Evolutionary conservation across 2,797 vertebrate genomes (phyloP), one percentile per base, ranked within the genome.

Genomic region (Centroberyx gerrardi): DNA sequence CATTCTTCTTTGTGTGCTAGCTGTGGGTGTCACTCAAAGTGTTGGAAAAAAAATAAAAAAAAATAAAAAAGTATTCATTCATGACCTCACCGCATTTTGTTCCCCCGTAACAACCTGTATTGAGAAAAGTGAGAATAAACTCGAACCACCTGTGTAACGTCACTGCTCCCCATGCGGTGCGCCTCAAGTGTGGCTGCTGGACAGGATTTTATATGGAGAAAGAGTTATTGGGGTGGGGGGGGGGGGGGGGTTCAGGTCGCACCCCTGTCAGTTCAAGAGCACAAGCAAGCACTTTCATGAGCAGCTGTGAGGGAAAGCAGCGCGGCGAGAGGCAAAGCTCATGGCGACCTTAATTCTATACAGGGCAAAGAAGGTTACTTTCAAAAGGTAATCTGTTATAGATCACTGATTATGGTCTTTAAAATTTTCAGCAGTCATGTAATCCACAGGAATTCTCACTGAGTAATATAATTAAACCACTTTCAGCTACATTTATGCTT

Each of bases 231-330:
- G 54, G 28, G 54, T 17, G 29, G 54, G 33, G 42, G 14, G 75
- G 62, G 73, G 75, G 52, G 81, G 62, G 79, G 17, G 31, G 9
- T 31, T 9, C 6, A 40, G 36, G 69, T 81, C 74, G 48, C 68
- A 17, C 61, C 61, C 9, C 52, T 70, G 83, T 76, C 80, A 76
- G 56, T 78, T 64, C 14, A 78, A 67, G 51, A 61, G 68, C 44
- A 17, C 61, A 73, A 33, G 68, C 69, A 56, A 81, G 80, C 44
- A 67, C 82, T 83, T 83, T 87, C 71, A 85, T 71, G 72, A 68
- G 74, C 8, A 18, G 62, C 64, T n/a, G 66, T 68, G 83, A 86
- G 38, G 67, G 65, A 82, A 80, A 54, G 54, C 83, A 86, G 78
- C 62, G 13, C 64, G 9, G 63, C 0, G 9, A 62, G 67, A 63